A percentile compares a stretch with the other conserved stretches of the same genome.
These are phyloP conservation scores for Eulacestoma nigropectus DNA, from an alignment of 2,113 vertebrate genomes.

Conservation along the genomic window DNA sequence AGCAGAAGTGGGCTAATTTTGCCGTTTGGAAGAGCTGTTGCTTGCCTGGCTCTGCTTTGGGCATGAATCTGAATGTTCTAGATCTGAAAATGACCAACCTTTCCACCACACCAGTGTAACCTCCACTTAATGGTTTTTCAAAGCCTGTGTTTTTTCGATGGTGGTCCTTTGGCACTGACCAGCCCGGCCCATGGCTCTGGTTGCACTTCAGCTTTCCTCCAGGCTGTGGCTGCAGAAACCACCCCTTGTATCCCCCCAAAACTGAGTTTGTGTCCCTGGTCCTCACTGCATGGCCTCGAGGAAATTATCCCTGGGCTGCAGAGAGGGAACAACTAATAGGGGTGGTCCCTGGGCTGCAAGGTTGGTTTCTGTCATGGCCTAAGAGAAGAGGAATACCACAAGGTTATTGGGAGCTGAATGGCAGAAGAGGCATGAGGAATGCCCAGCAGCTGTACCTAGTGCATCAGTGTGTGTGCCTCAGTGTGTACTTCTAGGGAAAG, in stretches of 20 bases:
- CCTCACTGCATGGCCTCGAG: not conserved
- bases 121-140: not conserved
- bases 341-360: not conserved
- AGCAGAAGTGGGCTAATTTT: not conserved
- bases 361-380: not conserved
- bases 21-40: not conserved
- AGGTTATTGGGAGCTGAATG: not conserved
- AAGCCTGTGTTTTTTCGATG: not conserved
- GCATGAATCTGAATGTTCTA: not conserved
- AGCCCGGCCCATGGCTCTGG: not conserved
- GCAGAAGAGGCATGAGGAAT: not conserved
- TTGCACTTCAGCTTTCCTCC: not conserved
- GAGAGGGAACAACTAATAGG: not conserved
- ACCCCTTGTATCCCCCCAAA: not conserved
- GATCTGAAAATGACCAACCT: not conserved
- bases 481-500: not conserved
- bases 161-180: rapidly evolving
- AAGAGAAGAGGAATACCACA: not conserved
- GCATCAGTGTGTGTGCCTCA: not conserved
- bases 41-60: not conserved
- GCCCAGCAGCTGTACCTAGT: not conserved
- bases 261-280: not conserved
- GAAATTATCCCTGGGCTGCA: not conserved
- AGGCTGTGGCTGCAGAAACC: not conserved
- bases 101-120: not conserved